Base-by-base conservation (phyloP, 2,888 invertebrate species). In the Agrotis ipsilon region DNA sequence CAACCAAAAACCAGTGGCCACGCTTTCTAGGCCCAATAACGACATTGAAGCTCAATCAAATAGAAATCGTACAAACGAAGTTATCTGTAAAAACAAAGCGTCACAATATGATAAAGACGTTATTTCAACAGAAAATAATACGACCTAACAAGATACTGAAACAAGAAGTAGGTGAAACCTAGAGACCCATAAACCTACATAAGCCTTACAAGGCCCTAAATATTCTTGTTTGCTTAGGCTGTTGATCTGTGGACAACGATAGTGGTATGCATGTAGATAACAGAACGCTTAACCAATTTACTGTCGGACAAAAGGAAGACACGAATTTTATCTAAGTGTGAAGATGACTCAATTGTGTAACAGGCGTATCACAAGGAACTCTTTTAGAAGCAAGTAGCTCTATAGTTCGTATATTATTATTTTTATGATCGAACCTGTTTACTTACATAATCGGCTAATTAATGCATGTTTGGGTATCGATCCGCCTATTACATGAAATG, bases 221-320 rank as follows among this genome's bases (percentile, higher is more conserved):
- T 62, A 69, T 52, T 54, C 4, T 55, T 65, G 32, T 59, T 72
- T 60, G 49, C 55, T 54, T 52, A 46, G 46, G 32, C 58, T 67
- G 39, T 51, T 27, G 54, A 52, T 45, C 39, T 61, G 21, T 63
- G 60, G 45, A 46, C 52, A 61, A 32, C 43, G 27, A 27, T 43
- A 46, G 24, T 19, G 77, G 63, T 21, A 77, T 64, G 78, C 74
- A 59, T 63, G 65, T 62, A 86, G 89, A 89, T 90, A 90, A 89
- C 69, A 74, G 75, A 70, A 71, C 87, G 87, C 86, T 90, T 89
- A 89, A 87, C 86, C 87, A 90, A 89, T 89, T 89, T 82, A 89
- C 84, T 67, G 70, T 51, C 75, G 61, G 57, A 61, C 59, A 60
- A 72, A 75, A 81, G 74, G 72, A 80, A 78, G 68, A 70, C 75